A percentile compares a stretch with the other conserved stretches of the same genome.
These are phyloP conservation scores for Polymixis lichenea DNA, from an alignment of 2,888 invertebrate species.

Conservation along the genomic window DNA sequence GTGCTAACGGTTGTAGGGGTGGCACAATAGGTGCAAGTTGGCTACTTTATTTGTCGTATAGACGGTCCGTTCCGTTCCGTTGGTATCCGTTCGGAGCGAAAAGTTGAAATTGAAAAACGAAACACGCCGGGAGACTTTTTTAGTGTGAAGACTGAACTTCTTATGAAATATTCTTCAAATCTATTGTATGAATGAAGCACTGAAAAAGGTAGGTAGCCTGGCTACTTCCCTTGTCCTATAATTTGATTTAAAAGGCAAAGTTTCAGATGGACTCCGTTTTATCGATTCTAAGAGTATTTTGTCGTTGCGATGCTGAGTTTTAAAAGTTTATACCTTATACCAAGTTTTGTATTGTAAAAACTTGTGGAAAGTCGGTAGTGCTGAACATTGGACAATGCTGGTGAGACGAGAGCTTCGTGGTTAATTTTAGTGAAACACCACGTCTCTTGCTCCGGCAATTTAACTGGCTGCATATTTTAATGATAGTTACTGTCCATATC, in stretches of 20 bases:
- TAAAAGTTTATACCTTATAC: neutral
- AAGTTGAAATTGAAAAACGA: slow-evolving; percentile 74
- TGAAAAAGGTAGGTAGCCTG: neutral
- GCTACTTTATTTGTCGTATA: slow-evolving; percentile 58
- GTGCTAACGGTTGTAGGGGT: slow-evolving; percentile 33
- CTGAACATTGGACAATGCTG: slow-evolving; percentile 1
- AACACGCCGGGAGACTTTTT: slow-evolving; percentile 51
- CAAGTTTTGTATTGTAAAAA: slow-evolving; percentile 25
- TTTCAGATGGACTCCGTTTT: slow-evolving; percentile 16
- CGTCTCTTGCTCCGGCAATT: neutral
- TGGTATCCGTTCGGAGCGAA: slow-evolving; percentile 60
- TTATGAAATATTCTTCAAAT: slow-evolving; percentile 35
- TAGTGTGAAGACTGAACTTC: slow-evolving; percentile 33
- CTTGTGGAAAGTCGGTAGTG: slow-evolving; percentile 2
- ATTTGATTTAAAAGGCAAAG: slow-evolving; percentile 10
- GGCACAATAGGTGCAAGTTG: slow-evolving; percentile 47
- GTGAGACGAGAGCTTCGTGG: neutral
- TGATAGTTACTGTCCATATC: neutral
- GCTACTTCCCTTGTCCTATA: neutral
- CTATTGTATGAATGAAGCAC: slow-evolving; percentile 1
- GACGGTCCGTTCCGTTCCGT: slow-evolving; percentile 61
- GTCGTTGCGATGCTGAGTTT: slow-evolving; percentile 19
- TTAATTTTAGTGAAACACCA: neutral
- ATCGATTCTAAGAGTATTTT: slow-evolving; percentile 5
- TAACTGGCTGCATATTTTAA: neutral